Evolutionary conservation across 2,888 invertebrate species (phyloP).

Genomic region (Dermolepida albohirtum): DNA sequence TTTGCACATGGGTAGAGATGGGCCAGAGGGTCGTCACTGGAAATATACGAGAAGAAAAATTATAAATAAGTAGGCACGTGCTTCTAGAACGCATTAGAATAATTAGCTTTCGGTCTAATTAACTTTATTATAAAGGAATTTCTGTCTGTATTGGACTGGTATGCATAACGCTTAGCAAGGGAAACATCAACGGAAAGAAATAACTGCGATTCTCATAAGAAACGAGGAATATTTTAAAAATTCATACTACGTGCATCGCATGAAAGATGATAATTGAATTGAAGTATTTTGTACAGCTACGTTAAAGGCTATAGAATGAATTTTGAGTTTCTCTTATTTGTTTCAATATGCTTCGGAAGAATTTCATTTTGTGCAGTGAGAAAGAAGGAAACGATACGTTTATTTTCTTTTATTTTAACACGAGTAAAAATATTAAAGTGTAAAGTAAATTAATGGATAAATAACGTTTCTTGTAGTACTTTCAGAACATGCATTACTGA

Average conservation of each 20-base stretch:
- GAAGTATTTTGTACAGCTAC: slow-evolving; percentile 17
- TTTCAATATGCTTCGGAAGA: slow-evolving; percentile 22
- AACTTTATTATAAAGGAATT: slow-evolving; percentile 31
- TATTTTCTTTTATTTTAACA: no score
- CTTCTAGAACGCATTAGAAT: slow-evolving; percentile 32
- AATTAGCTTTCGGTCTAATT: slow-evolving; percentile 36
- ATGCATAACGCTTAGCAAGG: slow-evolving; percentile 14
- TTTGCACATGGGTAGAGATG: neutral
- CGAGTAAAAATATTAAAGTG: neutral
- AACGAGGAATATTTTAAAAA: slow-evolving; percentile 19
- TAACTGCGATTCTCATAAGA: slow-evolving; percentile 24
- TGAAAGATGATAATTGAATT: slow-evolving; percentile 29
- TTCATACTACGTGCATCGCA: slow-evolving; percentile 29
- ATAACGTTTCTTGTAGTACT: slow-evolving; percentile 21
- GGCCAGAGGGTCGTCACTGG: neutral
- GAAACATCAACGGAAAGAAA: slow-evolving; percentile 9
- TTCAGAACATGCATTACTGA: slow-evolving; percentile 19
- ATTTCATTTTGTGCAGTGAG: slow-evolving; percentile 24
- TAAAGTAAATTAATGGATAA: slow-evolving; percentile 18
- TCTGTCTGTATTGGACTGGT: slow-evolving; percentile 12
- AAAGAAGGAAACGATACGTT: no score
- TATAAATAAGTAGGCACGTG: slow-evolving; percentile 28
- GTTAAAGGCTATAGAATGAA: slow-evolving; percentile 6
- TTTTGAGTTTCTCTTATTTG: slow-evolving; percentile 22
- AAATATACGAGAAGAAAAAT: slow-evolving; percentile 20